Evolutionary conservation across 2,113 vertebrate genomes (phyloP), one percentile per base, ranked within the genome.

Genomic region (Tichodroma muraria): DNA sequence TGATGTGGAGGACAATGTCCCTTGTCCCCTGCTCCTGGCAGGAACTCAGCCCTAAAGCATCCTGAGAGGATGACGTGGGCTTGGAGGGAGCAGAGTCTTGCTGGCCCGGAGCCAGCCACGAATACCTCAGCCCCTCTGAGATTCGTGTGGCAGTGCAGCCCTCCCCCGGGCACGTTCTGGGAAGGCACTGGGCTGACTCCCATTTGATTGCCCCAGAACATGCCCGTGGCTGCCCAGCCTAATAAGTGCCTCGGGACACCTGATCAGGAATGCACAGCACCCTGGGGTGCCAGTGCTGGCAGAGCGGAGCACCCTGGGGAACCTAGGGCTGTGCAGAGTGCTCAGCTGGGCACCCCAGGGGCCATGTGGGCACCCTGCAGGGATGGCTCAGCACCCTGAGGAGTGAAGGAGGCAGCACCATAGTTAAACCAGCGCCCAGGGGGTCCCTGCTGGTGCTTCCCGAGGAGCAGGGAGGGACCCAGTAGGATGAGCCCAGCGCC

Each of bases 131-230:
- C 17, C 17, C 66, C 24, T 49, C 13, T 0, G 20, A 3, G n/a
- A 7, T 10, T 1, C 5, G 12, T 27, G 37, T 33, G 8, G 8
- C 33, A 28, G 33, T 3, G 2, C 4, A 25, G n/a, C 37, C 61
- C 33, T 44, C 3, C 11, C 40, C 25, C 2, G 3, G 44, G 15
- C 4, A 0, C 4, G 1, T 13, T 23, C 27, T 9, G 18, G 7
- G 59, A 25, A 21, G 22, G 7, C 4, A 3, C 45, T 5, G 3
- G 38, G 10, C 19, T 57, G 38, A 8, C 2, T 18, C 23, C 37
- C 19, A 1, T 35, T 19, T 0, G 2, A 15, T 22, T 27, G 21
- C 8, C 45, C 18, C 4, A 3, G 53, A 88, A 15, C 0, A 2
- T 2, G 9, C 22, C n/a, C 2, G 0, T 4, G 42, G 20, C 33